Base-by-base conservation (phyloP, 2,888 invertebrate species). In the Dynastes maya region DNA sequence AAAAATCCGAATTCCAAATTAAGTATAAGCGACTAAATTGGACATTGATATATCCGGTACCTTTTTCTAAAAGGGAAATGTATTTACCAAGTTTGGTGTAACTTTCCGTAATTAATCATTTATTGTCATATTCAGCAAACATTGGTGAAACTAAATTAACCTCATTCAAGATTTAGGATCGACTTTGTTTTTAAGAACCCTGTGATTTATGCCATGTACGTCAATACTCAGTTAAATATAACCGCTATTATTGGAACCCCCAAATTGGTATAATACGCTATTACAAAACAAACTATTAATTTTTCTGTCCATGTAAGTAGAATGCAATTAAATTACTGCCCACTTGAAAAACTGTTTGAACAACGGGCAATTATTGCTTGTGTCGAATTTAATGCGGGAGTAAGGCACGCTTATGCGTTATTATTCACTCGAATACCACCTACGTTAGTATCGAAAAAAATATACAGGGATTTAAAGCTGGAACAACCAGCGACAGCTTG, bases 371-470 rank as follows among this genome's bases (percentile, higher is more conserved):
- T 67, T 67, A 67, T 49, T 45, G 49, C 32, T 49, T 32, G 22
- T 45, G 45, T 45, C 67, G 27, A 67, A 67, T 67, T 67, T 67
- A 67, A 67, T 22, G 49, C 45, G 4, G 16, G 45, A 49, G 49
- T 27, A 49, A 49, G 45, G 16, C 49, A 49, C 67, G 45, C 49
- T 49, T 9, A 45, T 11, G 45, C 67, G 9, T 40, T 32, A 67
- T 67, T 49, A 67, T 67, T 45, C 67, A 67, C 27, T 22, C 32
- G n/a, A 37, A 58, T 71, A 22, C 58, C 58, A 61, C 72, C 72
- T 72, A 72, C 72, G 58, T 58, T 58, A 72, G 40, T 72, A 58
- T 72, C 72, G 58, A 58, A 58, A 58, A 72, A 72, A 53, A 45
- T 53, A 29, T 37, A 64, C n/a, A 37, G 32, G 58, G 58, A 72